Conservation (phyloP, 1,140 invertebrate species). For the Drosophila ohnishii region DNA sequence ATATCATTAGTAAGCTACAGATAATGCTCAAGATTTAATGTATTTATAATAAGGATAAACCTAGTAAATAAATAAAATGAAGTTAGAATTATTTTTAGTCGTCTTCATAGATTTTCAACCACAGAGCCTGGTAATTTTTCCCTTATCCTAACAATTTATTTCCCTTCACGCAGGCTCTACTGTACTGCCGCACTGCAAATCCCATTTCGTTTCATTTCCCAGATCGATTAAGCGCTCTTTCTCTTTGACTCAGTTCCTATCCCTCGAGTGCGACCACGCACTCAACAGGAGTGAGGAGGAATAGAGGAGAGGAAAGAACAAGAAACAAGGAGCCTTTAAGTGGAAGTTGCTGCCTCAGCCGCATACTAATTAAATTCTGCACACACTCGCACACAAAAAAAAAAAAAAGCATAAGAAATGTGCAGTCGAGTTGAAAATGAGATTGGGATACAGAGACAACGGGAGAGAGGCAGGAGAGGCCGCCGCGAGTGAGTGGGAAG, state of each 20-base stretch:
- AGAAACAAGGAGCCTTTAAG: conserved; percentile 13
- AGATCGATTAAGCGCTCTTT: conserved; percentile 65
- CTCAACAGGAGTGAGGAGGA: conserved; percentile 16
- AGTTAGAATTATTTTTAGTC: too few relatives aligned
- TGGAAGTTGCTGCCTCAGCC: conserved; percentile 28
- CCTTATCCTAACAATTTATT: neutral
- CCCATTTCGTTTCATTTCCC: conserved; percentile 44
- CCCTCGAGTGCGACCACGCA: conserved; percentile 51
- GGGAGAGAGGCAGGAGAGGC: neutral
- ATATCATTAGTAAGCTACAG: neutral
- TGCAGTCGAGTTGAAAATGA: conserved; percentile 53
- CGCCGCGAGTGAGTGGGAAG: neutral
- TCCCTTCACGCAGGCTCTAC: neutral
- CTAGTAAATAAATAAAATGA: neutral
- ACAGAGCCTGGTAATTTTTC: neutral
- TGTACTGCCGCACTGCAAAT: conserved; percentile 9
- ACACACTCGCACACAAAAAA: conserved; percentile 16
- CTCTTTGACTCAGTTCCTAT: conserved; percentile 42
- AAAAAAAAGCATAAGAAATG: conserved; percentile 33
- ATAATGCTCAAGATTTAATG: neutral
- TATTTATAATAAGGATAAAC: neutral
- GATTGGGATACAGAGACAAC: conserved; percentile 11
- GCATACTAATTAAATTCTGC: conserved; percentile 68
- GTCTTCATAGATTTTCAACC: neutral
- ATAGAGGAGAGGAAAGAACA: neutral